phyloP scores from a whole-genome alignment of 2,113 vertebrate genomes.

The Psephotus haematonotus region DNA sequence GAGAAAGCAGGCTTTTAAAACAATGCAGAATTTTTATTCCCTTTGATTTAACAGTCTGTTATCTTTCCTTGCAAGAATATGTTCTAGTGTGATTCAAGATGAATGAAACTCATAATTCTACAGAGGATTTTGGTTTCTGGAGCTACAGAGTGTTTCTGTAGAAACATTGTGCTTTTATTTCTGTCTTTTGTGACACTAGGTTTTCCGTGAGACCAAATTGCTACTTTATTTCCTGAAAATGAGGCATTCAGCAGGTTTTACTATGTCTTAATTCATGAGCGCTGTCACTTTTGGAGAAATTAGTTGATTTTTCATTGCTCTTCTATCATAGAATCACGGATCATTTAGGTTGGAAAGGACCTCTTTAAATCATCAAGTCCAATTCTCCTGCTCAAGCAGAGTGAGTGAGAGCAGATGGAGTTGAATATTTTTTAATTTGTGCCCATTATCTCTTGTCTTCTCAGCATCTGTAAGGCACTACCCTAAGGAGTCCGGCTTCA shows the following conservation, averaged over 20 bases:
- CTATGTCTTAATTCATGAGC: background rate
- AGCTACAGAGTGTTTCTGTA: conserved; percentile 17
- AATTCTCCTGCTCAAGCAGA: background rate
- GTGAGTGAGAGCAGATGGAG: background rate
- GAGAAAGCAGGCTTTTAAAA: background rate
- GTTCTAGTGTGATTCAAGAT: conserved; percentile 15
- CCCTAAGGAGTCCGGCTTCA: background rate
- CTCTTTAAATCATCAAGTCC: background rate
- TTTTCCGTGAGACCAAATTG: background rate
- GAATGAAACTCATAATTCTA: background rate
- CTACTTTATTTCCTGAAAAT: background rate
- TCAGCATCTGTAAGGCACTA: background rate
- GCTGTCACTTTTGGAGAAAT: background rate
- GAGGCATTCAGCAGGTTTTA: background rate
- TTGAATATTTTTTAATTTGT: background rate
- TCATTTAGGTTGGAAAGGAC: background rate
- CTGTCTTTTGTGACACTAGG: background rate
- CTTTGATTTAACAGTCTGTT: conserved; percentile 29
- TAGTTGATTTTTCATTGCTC: background rate
- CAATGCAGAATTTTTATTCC: background rate
- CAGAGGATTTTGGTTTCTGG: conserved; percentile 29
- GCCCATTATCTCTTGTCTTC: background rate
- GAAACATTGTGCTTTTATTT: conserved; percentile 2
- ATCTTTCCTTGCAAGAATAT: background rate
- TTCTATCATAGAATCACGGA: background rate